Base-by-base conservation (phyloP, 2,113 vertebrate genomes). In the Sterrhoptilus dennistouni region DNA sequence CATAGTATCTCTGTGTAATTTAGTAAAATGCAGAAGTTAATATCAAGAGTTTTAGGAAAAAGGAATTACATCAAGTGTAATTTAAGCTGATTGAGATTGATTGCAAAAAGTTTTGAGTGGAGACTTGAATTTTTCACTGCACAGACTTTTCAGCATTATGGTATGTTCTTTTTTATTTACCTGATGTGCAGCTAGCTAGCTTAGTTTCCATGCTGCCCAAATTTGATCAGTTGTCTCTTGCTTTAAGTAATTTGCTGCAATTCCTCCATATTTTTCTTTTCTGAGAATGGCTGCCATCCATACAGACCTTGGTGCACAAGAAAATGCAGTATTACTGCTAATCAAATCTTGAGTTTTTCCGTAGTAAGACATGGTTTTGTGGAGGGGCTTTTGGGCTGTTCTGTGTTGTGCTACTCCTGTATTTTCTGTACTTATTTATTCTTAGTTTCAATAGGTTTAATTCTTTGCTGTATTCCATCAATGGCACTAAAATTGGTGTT, bases 31-130 rank as follows among this genome's bases (percentile, higher is more conserved):
- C 8, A 83, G 42, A 94, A 94, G 60, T 90, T 95, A 56, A 68
- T 81, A 80, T 47, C 56, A 77, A 70, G 87, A 93, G 40, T 86
- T 91, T 93, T 47, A 69, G 59, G 83, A 65, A 94, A 95, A 92
- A 82, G 42, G 23, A 96, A 83, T 92, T 89, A 45, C 7, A 35
- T 79, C 66, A 71, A 95, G 53, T 81, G 50, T 45, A 88, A 96
- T 95, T 93, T 88, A 71, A 68, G 50, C 28, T 96, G 93, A 97
- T 87, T 85, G 82, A 86, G 87, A 47, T 54, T 72, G 89, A 96
- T 95, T 96, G 87, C 57, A 92, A 86, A 82, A 91, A 29, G 86
- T 96, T 93, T 95, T 93, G 70, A 91, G 90, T 13, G 3, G 53
- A 90, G 31, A 60, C 59, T 22, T 69, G 50, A 25, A 83, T 78